Conservation (phyloP, 2,888 invertebrate species). For the Agrotis clavis region DNA sequence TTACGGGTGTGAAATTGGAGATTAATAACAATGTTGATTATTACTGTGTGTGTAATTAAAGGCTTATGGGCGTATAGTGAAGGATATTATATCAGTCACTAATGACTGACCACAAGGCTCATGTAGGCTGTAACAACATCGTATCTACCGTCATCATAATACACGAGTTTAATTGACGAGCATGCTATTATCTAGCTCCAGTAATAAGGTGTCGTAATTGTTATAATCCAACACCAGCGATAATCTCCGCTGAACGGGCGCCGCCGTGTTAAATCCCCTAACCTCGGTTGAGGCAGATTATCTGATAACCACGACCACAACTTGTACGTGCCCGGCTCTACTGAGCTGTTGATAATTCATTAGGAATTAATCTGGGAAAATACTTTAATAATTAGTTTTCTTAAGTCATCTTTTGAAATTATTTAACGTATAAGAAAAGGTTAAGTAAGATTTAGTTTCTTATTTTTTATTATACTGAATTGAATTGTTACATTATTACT, state of each 20-base stretch:
- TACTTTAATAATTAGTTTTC: conserved; percentile 12
- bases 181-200: conserved; percentile 3
- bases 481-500: too few relatives aligned
- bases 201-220: conserved; percentile 28
- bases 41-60: not conserved
- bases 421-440: not conserved
- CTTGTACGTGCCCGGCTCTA: conserved; percentile 8
- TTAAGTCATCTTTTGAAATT: not conserved
- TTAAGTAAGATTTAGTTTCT: too few relatives aligned
- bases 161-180: conserved; percentile 11
- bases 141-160: conserved; percentile 1
- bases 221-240: conserved; percentile 13
- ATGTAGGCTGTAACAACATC: not conserved
- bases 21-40: conserved; percentile 10
- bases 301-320: conserved; percentile 15
- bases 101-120: conserved; percentile 14
- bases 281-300: conserved; percentile 26
- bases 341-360: conserved; percentile 14
- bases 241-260: conserved; percentile 2
- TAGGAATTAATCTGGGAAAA: conserved; percentile 5
- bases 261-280: conserved; percentile 6
- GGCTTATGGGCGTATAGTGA: not conserved
- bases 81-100: not conserved
- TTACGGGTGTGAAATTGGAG: not conserved
- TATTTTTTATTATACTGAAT: too few relatives aligned